Conservation (phyloP, 2,888 invertebrate species). For the Scotopteryx bipunctaria region DNA sequence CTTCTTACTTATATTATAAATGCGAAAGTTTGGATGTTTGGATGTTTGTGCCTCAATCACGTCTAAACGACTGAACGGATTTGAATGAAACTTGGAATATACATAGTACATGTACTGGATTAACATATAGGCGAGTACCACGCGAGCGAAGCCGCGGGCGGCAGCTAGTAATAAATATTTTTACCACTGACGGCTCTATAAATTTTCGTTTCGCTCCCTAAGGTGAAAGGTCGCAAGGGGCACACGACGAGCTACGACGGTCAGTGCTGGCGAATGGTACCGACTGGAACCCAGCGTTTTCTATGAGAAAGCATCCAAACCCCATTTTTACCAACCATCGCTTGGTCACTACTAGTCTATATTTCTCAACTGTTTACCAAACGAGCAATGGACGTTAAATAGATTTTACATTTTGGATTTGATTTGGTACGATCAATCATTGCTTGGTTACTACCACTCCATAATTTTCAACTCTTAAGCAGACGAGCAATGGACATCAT, state of each 20-base stretch:
- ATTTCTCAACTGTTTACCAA: not conserved
- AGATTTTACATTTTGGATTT: not conserved
- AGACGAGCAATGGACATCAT: not conserved
- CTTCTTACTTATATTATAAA: too few species aligned
- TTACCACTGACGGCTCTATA: slow-evolving; percentile 44
- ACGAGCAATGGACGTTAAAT: slow-evolving; percentile 31
- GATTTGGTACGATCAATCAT: slow-evolving; percentile 17
- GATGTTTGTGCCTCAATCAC: too few species aligned
- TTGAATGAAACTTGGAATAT: too few species aligned
- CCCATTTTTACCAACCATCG: slow-evolving; percentile 18
- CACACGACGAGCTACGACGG: slow-evolving; percentile 76
- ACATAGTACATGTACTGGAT: too few species aligned
- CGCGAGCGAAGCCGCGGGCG: too few species aligned
- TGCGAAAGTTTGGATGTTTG: too few species aligned
- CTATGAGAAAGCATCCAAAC: slow-evolving; percentile 36
- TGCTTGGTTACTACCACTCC: not conserved
- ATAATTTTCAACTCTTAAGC: not conserved
- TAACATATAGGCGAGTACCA: too few species aligned
- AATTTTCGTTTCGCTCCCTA: slow-evolving; percentile 57
- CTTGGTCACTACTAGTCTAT: slow-evolving; percentile 1
- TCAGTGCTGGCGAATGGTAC: slow-evolving; percentile 79
- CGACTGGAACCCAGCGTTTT: slow-evolving; percentile 58
- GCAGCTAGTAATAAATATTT: too few species aligned
- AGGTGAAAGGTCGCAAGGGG: slow-evolving; percentile 78
- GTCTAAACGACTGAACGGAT: too few species aligned